These are phyloP conservation scores for Eira barbara DNA, from an alignment of 2,113 vertebrate species.

Conservation along the genomic window DNA sequence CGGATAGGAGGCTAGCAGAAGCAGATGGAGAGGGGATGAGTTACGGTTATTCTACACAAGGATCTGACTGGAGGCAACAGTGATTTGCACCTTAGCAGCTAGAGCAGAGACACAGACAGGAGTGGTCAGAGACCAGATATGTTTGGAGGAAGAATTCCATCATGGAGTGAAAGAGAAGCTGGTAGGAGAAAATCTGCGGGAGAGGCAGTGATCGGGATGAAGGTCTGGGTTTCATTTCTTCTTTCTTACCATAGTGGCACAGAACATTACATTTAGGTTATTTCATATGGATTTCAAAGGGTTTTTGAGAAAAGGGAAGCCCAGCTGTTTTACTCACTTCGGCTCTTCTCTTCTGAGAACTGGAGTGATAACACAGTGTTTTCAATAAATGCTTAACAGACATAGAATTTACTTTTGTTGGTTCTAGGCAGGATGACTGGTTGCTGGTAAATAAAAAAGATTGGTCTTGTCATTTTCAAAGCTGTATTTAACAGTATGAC, in stretches of 20 bases:
- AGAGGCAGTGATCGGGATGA: background rate
- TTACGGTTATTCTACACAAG: background rate
- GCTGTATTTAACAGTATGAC: conserved; percentile 40
- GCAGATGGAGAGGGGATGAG: accelerated
- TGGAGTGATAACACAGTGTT: background rate
- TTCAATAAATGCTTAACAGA: conserved; percentile 41
- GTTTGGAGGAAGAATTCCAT: background rate
- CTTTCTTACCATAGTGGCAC: accelerated
- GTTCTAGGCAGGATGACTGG: background rate
- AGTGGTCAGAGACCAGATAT: background rate
- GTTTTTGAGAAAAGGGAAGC: background rate
- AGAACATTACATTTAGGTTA: background rate
- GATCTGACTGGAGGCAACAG: accelerated
- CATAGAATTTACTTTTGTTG: conserved; percentile 50
- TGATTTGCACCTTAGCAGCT: accelerated
- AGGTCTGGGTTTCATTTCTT: background rate
- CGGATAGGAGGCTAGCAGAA: too few relatives aligned
- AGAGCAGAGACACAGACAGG: accelerated
- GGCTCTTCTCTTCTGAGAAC: background rate
- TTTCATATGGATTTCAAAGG: background rate
- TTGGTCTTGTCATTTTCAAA: conserved; percentile 16
- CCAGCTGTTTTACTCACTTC: background rate
- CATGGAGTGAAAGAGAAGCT: background rate
- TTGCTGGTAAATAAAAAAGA: conserved; percentile 45
- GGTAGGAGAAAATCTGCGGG: too few relatives aligned